These are phyloP conservation scores for Galbula dea DNA, from an alignment of 2,113 vertebrate genomes.

Conservation along the genomic window DNA sequence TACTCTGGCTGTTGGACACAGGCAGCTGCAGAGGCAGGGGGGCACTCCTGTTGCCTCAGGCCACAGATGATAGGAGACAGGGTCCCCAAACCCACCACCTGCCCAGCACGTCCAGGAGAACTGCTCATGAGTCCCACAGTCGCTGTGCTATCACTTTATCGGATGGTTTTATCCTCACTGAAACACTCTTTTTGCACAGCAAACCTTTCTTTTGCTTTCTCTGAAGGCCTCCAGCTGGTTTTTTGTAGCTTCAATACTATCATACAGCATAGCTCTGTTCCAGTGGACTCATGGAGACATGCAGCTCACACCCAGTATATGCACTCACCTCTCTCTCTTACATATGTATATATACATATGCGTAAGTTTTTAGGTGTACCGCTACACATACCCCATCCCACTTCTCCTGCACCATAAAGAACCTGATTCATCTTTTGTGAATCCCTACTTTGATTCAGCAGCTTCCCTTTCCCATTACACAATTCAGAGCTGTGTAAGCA, in stretches of 20 bases:
- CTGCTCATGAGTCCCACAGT: too few species aligned
- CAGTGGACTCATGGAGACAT: accelerated
- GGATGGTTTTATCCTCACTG: accelerated
- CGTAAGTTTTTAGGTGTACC: neutral
- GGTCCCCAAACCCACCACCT: accelerated
- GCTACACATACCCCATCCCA: too few species aligned
- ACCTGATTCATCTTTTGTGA: neutral
- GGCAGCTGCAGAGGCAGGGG: accelerated
- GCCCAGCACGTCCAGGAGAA: neutral
- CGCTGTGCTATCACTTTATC: neutral
- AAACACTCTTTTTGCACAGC: neutral
- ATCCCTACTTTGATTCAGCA: neutral
- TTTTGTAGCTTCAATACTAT: neutral
- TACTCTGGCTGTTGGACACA: neutral
- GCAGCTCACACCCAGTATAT: neutral
- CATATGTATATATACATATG: accelerated
- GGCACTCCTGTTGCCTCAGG: neutral
- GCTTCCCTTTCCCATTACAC: neutral
- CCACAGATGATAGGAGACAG: neutral
- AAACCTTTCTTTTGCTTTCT: neutral
- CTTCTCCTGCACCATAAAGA: accelerated
- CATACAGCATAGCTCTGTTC: neutral
- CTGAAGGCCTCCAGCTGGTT: neutral
- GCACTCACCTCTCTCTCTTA: neutral
- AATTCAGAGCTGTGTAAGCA: neutral